Evolutionary conservation across 2,888 invertebrate species (phyloP), one percentile per base, ranked within the genome.

Genomic region (Eristalis pertinax): DNA sequence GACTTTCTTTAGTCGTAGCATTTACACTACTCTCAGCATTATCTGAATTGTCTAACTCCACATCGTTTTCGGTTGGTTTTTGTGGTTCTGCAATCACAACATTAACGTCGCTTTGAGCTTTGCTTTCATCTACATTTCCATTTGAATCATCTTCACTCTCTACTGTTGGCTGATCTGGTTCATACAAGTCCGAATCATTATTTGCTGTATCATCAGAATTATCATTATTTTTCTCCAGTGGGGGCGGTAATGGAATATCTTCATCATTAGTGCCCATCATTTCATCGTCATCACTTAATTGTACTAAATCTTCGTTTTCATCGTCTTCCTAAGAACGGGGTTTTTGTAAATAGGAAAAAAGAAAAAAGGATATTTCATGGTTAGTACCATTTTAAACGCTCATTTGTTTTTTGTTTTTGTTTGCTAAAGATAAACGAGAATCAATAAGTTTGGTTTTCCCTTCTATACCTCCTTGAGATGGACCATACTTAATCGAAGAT

Each of bases 361-460:
- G 91, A 89, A 89, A 90, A 94, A 93, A 90, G 93, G 93, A 89
- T 94, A 93, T 90, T 93, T 94, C 90, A 94, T 94, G 89, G 94
- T 92, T 94, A 94, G 73, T 94, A 94, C 81, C 89, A 89, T 80
- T 82, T 83, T 75, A 82, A 35, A 80, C 75, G 70, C 78, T 84
- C 87, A 72, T 75, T 62, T 50, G 65, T 77, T 65, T 79, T n/a
- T 64, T 86, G 68, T 58, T 41, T 70, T 76, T 56, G 56, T 38
- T 76, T 82, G 32, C 77, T 80, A 79, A 79, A 79, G 79, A 74
- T 82, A 82, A 86, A 78, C 85, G 68, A 78, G 72, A 74, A 77
- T 77, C 58, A 77, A 76, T 43, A 69, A 70, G 64, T 78, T 69
- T 73, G 77, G 69, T 19, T 50, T 82, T 73, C 29, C 41, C 68